Evolutionary conservation across 2,888 invertebrate species (phyloP), one percentile per base, ranked within the genome.

Genomic region (Mesochorus sp.): DNA sequence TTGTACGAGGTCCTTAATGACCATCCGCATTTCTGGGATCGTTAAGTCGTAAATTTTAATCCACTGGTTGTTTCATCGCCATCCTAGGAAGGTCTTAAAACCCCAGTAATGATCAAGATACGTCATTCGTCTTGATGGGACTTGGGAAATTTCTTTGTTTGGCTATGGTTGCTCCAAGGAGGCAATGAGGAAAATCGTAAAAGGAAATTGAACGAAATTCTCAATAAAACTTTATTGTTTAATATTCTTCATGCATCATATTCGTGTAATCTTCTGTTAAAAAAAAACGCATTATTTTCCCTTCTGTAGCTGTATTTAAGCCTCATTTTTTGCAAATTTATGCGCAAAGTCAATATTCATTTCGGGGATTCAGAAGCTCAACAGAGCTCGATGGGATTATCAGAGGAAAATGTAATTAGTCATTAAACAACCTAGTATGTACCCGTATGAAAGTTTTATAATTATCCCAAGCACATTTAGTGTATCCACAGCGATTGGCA

Each of bases 1-100:
- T 10, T n/a, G n/a, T n/a, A n/a, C n/a, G n/a, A n/a, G n/a, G 21
- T 28, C 14, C 68, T 47, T 12, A 14, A 24, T 39, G 19, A 67
- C 51, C 55, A 12, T 62, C 28, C 28, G 24, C 59, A 42, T 44
- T 70, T 61, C 42, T 21, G 14, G 2, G 8, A 28, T 75, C 31
- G 47, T 64, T 57, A 24, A 24, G 57, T 76, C 76, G 49, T 70
- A 70, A 75, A 68, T 51, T 80, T 62, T 47, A 42, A 53, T 26
- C 61, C 34, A 10, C 8, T 5, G 17, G n/a, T n/a, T 49, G 24
- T 37, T 31, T 37, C 14, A 62, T 37, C 55, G 55, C 14, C 62
- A 24, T 28, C 26, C 39, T n/a, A 3, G 37, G 14, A 8, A 8
- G 10, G 28, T 21, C 19, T 26, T 34, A 61, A 67, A 67, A 61